Evolutionary conservation across 2,113 vertebrate species (phyloP).

Genomic region (Odontophorus gujanensis): DNA sequence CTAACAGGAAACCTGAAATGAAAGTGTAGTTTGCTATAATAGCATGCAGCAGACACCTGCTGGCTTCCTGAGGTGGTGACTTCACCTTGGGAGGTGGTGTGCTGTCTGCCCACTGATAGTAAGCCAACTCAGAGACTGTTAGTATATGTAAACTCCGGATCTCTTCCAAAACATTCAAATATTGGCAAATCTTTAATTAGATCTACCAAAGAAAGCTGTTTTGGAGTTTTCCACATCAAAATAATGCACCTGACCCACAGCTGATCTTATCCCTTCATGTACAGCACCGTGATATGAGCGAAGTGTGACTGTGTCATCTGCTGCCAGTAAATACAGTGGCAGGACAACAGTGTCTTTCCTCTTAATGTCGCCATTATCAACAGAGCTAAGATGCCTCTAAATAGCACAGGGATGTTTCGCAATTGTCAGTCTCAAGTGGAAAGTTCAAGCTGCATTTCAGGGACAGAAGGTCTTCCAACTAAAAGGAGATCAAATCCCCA

Average conservation of each 20-base stretch:
- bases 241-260: neutral
- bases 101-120: neutral
- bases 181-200: neutral
- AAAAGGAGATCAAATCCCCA: neutral
- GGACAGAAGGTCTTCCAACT: neutral
- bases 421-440: neutral
- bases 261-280: neutral
- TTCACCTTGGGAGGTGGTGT: neutral
- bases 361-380: neutral
- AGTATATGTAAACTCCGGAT: neutral
- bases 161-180: neutral
- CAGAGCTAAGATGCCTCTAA: neutral
- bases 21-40: neutral
- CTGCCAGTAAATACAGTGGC: neutral
- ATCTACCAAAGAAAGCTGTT: neutral
- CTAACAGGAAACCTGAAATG: neutral
- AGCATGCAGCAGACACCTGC: neutral
- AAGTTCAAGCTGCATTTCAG: slow-evolving; percentile 38
- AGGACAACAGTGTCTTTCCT: neutral
- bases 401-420: neutral
- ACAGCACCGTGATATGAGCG: neutral
- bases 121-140: neutral
- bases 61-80: neutral
- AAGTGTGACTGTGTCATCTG: neutral
- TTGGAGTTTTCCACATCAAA: rapidly evolving